Evolutionary conservation across 2,113 vertebrate genomes (phyloP), one percentile per base, ranked within the genome.

Genomic region (Phyllopteryx taeniolatus): DNA sequence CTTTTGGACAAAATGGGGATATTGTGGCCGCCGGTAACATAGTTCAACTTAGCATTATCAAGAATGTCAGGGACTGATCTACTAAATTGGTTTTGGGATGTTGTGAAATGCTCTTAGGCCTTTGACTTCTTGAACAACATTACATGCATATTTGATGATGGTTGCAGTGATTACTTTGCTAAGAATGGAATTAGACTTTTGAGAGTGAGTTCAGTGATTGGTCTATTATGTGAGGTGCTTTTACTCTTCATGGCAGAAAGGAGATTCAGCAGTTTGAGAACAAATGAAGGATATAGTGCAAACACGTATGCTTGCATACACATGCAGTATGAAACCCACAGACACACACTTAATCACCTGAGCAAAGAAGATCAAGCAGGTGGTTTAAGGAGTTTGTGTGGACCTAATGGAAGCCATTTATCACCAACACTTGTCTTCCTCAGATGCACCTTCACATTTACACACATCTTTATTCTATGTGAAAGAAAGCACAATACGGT

Each of bases 391-490:
- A 83, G 80, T 86, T 83, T 70, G 83, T 74, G 72, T 80, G 70
- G 68, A 78, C 83, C 80, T 81, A 87, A 88, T 88, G 72, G 81
- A 88, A 89, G 71, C 77, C 79, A 85, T 88, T 89, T 79, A 85
- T 90, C 85, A 87, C 72, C 74, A 73, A 20, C 71, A 78, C 69
- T 39, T 82, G 68, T 76, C 80, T 80, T 79, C 73, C 72, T 65
- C 20, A 59, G 60, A 79, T 79, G 77, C 68, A 79, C 49, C 35
- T 20, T 46, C 20, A 62, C 49, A 80, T 56, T 71, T 12, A 77
- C 79, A 74, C 79, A 75, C 79, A 72, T 74, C 65, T 71, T 53
- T 51, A 49, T 60, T 76, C 51, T 67, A 67, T 75, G 83, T 85
- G n/a, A n/a, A n/a, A n/a, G 83, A 84, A 80, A 77, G 68, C 73